A percentile compares a stretch with the other conserved stretches of the same genome.
phyloP scores from a whole-genome alignment of 2,888 invertebrate species.

The Plagiodera versicolora region DNA sequence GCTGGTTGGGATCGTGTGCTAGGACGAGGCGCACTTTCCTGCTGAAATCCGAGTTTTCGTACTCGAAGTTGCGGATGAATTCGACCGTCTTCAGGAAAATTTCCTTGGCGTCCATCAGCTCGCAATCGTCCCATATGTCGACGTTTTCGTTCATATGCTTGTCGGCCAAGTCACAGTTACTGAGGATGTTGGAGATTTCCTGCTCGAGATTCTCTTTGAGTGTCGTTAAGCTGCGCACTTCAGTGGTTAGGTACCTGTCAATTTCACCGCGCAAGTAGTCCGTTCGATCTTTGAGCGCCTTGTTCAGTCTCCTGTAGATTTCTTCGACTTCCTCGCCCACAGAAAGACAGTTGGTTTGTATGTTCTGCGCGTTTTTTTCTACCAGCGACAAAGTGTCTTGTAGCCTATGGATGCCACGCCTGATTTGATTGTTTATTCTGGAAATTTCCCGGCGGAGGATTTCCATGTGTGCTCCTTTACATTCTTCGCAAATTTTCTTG shows the following conservation, averaged over 20 bases:
- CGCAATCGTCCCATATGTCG: constrained; percentile 90
- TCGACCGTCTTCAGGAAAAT: constrained; percentile 95
- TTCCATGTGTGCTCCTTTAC: constrained; percentile 95
- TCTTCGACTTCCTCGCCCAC: constrained; percentile 95
- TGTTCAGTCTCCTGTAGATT: constrained; percentile 82
- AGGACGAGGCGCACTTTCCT: constrained; percentile 83
- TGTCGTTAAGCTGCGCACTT: constrained; percentile 81
- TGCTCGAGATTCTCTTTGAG: constrained; percentile 92
- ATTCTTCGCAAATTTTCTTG: constrained; percentile 94
- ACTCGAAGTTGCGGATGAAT: constrained; percentile 91
- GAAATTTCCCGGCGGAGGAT: constrained; percentile 74
- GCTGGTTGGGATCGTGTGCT: constrained; percentile 89
- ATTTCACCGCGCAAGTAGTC: constrained; percentile 86
- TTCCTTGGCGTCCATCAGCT: constrained; percentile 93
- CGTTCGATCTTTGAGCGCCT: constrained; percentile 87
- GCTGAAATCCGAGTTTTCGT: constrained; percentile 88
- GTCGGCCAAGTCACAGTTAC: constrained; percentile 95
- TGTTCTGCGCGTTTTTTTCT: constrained; percentile 84
- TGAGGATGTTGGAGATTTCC: constrained; percentile 92
- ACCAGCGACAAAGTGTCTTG: constrained; percentile 83
- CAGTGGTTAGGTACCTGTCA: constrained; percentile 87
- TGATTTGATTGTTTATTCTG: constrained; percentile 60
- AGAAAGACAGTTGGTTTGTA: constrained; percentile 87
- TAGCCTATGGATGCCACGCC: constrained; percentile 84
- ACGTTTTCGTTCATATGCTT: constrained; percentile 85